Percentiles rank a stretch among this genome's conserved stretches.
These are phyloP conservation scores for Ephestia elutella DNA, from an alignment of 1,140 invertebrate genomes.

Conservation along the genomic window DNA sequence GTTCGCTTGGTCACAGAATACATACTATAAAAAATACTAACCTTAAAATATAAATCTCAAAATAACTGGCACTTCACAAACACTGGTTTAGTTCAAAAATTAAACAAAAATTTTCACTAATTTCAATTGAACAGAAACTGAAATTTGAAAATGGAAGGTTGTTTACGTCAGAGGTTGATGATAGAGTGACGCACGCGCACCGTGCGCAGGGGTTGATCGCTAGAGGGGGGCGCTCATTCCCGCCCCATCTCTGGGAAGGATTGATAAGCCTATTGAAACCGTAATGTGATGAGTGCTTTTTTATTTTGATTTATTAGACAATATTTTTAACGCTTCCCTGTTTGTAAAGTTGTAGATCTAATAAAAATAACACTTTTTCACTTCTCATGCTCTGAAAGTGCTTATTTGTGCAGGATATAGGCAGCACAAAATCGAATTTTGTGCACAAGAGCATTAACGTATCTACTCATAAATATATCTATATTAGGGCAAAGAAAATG, in stretches of 20 bases:
- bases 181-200: constrained; percentile 52
- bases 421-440: too few relatives aligned
- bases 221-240: constrained; percentile 21
- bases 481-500: too few relatives aligned
- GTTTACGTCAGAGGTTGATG: constrained; percentile 40
- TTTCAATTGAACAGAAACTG: neutral
- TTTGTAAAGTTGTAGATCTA: too few relatives aligned
- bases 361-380: too few relatives aligned
- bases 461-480: too few relatives aligned
- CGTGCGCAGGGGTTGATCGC: constrained; percentile 26
- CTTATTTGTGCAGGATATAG: too few relatives aligned
- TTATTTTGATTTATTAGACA: neutral
- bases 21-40: neutral
- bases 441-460: too few relatives aligned
- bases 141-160: constrained; percentile 11
- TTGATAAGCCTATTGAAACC: constrained; percentile 33
- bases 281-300: constrained; percentile 7
- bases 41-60: neutral
- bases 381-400: too few relatives aligned
- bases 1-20: neutral
- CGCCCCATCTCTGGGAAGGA: constrained; percentile 27
- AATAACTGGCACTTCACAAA: neutral
- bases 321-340: neutral
- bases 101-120: neutral
- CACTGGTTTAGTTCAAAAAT: neutral